Evolutionary conservation across 2,113 vertebrate genomes (phyloP).

Genomic region (Ornithorhynchus anatinus): DNA sequence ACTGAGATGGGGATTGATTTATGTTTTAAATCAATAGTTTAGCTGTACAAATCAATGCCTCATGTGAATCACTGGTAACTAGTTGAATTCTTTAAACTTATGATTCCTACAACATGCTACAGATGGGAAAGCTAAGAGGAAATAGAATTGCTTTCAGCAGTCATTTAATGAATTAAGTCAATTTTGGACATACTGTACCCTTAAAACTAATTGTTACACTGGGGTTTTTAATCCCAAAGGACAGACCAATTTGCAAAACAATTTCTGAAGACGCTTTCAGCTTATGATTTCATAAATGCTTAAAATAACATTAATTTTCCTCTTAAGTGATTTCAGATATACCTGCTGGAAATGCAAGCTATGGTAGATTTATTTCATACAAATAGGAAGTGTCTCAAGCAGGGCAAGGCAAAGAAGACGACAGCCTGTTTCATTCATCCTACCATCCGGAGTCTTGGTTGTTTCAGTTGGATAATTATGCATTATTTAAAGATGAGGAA

Average conservation of each 20-base stretch:
- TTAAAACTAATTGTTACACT: background rate
- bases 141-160: slow-evolving; percentile 12
- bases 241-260: background rate
- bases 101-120: background rate
- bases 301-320: background rate
- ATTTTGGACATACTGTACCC: background rate
- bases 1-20: background rate
- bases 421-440: too few relatives aligned
- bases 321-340: too few relatives aligned
- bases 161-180: slow-evolving; percentile 9
- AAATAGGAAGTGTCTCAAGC: too few relatives aligned
- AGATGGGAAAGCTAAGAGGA: background rate
- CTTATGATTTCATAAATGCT: background rate
- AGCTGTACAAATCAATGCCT: slow-evolving; percentile 31
- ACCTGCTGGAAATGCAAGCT: too few relatives aligned
- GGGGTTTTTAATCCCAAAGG: too few relatives aligned
- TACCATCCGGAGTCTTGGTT: too few relatives aligned
- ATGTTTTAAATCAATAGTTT: slow-evolving; percentile 23
- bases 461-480: too few relatives aligned
- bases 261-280: background rate
- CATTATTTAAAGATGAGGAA: too few relatives aligned
- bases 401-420: too few relatives aligned
- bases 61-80: slow-evolving; percentile 8
- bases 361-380: too few relatives aligned
- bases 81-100: slow-evolving; percentile 24